These are phyloP conservation scores for Todiramphus saurophagus DNA, from an alignment of 2,113 vertebrate genomes.

Conservation along the genomic window DNA sequence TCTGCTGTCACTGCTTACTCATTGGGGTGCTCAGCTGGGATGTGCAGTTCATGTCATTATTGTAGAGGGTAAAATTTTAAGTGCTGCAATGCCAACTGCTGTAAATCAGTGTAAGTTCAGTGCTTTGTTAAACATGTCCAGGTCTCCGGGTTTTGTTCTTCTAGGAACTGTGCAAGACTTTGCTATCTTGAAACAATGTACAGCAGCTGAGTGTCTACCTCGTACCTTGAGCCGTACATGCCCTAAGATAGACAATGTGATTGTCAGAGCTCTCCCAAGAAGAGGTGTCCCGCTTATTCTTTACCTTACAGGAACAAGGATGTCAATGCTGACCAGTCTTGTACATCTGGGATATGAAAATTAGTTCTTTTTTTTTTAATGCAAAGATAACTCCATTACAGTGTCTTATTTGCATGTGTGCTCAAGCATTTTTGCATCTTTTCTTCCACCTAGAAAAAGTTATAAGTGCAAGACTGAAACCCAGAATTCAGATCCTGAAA, in stretches of 20 bases:
- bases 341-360: slow-evolving; percentile 18
- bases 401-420: background rate
- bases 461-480: background rate
- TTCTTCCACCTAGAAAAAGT: background rate
- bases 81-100: background rate
- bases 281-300: background rate
- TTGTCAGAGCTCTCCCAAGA: background rate
- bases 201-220: background rate
- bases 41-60: background rate
- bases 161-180: background rate
- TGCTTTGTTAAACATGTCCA: background rate
- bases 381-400: background rate
- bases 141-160: background rate
- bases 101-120: background rate
- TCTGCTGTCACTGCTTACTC: background rate
- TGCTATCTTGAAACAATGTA: background rate
- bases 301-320: background rate
- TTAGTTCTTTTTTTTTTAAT: background rate
- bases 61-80: background rate
- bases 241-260: background rate
- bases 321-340: background rate
- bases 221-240: rapidly evolving
- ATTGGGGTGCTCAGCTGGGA: background rate
- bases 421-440: background rate
- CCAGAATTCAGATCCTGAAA: background rate